Evolutionary conservation across 2,113 vertebrate species (phyloP).

Genomic region (Psittacus erithacus): DNA sequence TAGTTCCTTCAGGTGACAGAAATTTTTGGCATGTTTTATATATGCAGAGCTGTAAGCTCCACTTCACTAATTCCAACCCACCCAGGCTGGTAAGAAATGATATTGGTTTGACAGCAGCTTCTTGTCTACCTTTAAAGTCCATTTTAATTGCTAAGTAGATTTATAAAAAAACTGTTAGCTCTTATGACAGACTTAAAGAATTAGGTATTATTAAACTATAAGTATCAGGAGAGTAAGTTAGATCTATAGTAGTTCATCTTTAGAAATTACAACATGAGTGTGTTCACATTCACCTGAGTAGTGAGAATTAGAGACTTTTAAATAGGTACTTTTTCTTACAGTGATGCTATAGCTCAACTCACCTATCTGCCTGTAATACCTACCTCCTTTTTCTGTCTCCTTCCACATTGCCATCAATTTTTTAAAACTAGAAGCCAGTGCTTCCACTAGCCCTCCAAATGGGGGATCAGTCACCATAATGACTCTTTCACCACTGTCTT

Average conservation of each 20-base stretch:
- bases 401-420: conserved; percentile 83
- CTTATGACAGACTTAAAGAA: not conserved
- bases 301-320: not conserved
- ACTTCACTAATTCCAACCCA: not conserved
- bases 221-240: not conserved
- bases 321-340: not conserved
- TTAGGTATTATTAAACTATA: not conserved
- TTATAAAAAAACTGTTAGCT: not conserved
- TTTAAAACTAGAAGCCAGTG: conserved; percentile 90
- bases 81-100: not conserved
- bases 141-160: not conserved
- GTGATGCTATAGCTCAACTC: not conserved
- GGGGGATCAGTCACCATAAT: conserved; percentile 94
- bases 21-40: not conserved
- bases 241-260: not conserved
- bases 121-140: not conserved
- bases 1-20: not conserved
- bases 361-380: not conserved
- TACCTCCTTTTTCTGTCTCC: conserved; percentile 74
- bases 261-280: not conserved
- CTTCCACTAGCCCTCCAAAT: conserved; percentile 93
- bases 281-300: not conserved
- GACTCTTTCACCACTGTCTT: conserved; percentile 75
- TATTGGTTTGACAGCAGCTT: not conserved
- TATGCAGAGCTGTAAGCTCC: rapidly evolving